These are phyloP conservation scores for Aphelenchoides bicaudatus DNA, from an alignment of 2,888 invertebrate species.

Conservation along the genomic window DNA sequence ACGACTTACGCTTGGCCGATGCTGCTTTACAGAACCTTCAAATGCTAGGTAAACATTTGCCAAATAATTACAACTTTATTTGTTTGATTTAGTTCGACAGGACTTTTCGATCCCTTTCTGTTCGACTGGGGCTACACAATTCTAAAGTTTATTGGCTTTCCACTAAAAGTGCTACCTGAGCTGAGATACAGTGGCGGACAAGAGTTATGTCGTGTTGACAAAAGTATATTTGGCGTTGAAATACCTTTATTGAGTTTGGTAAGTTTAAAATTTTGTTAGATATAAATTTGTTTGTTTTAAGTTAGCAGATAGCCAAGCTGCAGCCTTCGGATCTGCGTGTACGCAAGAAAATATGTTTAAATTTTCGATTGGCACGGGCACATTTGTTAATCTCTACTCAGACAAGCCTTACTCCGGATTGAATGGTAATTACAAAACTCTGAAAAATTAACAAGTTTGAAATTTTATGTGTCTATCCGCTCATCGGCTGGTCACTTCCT, in stretches of 20 bases:
- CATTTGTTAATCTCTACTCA: constrained; percentile 81
- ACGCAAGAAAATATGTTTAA: constrained; percentile 76
- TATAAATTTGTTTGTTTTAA: constrained; percentile 56
- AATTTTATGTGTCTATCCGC: constrained; percentile 74
- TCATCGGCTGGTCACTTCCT: constrained; percentile 78
- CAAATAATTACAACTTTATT: too few species aligned
- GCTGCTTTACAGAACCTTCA: constrained; percentile 78
- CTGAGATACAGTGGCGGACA: constrained; percentile 32
- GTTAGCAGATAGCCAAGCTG: constrained; percentile 84
- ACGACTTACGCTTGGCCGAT: constrained; percentile 63
- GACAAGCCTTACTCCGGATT: constrained; percentile 75
- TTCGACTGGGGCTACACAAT: constrained; percentile 78
- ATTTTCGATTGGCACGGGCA: constrained; percentile 85
- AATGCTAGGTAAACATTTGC: too few species aligned
- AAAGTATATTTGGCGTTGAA: constrained; percentile 70
- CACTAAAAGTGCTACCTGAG: constrained; percentile 72
- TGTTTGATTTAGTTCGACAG: too few species aligned
- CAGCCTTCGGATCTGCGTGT: constrained; percentile 80
- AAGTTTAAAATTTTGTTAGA: background rate
- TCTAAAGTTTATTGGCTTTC: constrained; percentile 72
- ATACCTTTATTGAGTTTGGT: constrained; percentile 16
- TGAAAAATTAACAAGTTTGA: constrained; percentile 20
- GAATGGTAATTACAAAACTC: constrained; percentile 66
- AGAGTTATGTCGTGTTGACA: constrained; percentile 69
- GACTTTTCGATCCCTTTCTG: constrained; percentile 80